These are phyloP conservation scores for Ormyrus labotus DNA, from an alignment of 2,888 invertebrate genomes.

Conservation along the genomic window DNA sequence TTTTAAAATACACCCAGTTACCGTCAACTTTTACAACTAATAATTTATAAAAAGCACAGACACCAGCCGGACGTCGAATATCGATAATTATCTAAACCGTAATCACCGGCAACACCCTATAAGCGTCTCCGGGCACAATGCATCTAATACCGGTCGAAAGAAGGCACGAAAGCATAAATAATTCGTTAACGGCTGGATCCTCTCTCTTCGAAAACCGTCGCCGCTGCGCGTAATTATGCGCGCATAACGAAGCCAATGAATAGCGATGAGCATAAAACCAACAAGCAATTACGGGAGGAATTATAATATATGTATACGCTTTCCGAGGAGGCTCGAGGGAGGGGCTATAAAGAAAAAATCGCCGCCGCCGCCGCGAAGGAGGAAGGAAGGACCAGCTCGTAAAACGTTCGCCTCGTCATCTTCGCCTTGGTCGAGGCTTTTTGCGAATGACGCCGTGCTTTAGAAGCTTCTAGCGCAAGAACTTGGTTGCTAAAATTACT, in stretches of 20 bases:
- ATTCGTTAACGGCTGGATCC: conserved; percentile 21
- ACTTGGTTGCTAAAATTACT: too few relatives aligned
- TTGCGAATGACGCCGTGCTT: not conserved
- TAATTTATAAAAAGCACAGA: too few relatives aligned
- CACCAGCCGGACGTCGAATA: too few relatives aligned
- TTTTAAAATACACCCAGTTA: too few relatives aligned
- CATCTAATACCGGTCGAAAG: not conserved
- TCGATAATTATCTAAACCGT: too few relatives aligned
- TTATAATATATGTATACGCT: conserved; percentile 39
- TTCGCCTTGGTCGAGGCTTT: not conserved
- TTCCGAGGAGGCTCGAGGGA: not conserved
- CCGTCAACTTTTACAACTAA: too few relatives aligned
- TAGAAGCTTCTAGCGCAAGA: too few relatives aligned
- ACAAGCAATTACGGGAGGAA: conserved; percentile 52
- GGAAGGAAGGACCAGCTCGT: conserved; percentile 15
- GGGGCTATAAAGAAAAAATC: conserved; percentile 40
- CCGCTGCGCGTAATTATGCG: conserved; percentile 69
- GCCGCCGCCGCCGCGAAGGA: conserved; percentile 15
- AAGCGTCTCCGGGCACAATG: too few relatives aligned
- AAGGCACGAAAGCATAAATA: conserved; percentile 43
- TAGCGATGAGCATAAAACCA: conserved; percentile 68
- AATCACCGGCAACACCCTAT: too few relatives aligned
- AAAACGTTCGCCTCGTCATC: conserved; percentile 46
- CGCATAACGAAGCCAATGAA: conserved; percentile 68
- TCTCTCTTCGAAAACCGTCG: conserved; percentile 8